Conservation (phyloP, 2,113 vertebrate species). For the Callipepla squamata region DNA sequence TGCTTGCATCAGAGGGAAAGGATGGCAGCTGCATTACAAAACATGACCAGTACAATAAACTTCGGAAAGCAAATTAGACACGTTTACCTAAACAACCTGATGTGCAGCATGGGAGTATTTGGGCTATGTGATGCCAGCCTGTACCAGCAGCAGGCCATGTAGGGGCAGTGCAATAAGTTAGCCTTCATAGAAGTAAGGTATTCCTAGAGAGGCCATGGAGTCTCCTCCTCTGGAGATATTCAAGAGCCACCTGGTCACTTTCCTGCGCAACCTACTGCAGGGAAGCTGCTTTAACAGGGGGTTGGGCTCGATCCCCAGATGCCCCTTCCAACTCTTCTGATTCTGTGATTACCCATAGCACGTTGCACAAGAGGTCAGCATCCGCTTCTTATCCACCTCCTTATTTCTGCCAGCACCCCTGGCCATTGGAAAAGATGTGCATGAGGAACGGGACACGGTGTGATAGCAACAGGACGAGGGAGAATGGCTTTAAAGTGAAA, state of each 20-base stretch:
- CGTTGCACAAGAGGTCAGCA: not conserved
- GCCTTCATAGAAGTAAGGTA: not conserved
- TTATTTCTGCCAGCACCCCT: not conserved
- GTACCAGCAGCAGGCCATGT: not conserved
- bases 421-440: not conserved
- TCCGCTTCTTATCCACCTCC: not conserved
- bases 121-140: not conserved
- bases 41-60: not conserved
- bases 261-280: no score
- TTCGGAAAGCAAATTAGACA: not conserved
- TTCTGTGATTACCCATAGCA: no score
- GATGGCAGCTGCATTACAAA: not conserved
- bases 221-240: no score
- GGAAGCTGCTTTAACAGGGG: no score
- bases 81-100: not conserved
- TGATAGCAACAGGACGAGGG: no score
- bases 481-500: no score
- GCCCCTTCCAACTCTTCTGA: no score
- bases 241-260: no score
- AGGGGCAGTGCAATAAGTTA: not conserved
- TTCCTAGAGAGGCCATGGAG: no score
- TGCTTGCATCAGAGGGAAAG: not conserved
- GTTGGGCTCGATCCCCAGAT: no score
- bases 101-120: fast-evolving
- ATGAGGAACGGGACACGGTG: not conserved